Evolutionary conservation across 2,888 invertebrate genomes (phyloP), one percentile per base, ranked within the genome.

Genomic region (Lochmaea crataegi): DNA sequence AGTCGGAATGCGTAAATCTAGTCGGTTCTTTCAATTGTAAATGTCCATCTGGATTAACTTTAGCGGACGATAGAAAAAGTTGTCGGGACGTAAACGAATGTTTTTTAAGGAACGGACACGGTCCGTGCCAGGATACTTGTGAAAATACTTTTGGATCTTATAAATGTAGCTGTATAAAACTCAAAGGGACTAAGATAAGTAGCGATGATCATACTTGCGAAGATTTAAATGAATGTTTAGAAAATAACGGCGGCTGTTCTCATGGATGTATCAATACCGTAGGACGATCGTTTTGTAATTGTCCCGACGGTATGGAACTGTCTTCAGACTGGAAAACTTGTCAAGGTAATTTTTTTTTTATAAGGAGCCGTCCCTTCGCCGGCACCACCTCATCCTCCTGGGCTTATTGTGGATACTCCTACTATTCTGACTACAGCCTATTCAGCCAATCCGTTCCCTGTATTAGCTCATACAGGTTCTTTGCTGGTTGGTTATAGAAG

Each of bases 111-210:
- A 91, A 91, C 83, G 92, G 91, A 1, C 91, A 91, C 82, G 92
- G 91, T 7, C 91, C 91, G 14, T 92, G 92, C 82, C 90, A 92
- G 83, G 91, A 91, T 79, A 87, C 86, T 57, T 92, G 92, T 83
- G 83, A 84, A 75, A 92, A 92, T 83, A 87, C 87, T 53, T 86
- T 88, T 80, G 91, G 91, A 53, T 87, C 89, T 75, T 92, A 90
- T 85, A 84, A 84, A 76, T 92, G 92, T 82, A 87, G 88, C 71
- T 92, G 92, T 81, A 86, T 86, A 71, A 86, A 87, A 76, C 85
- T 90, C 56, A 88, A 89, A n/a, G 91, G 91, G 72, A 91, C 91
- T 72, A 87, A 86, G 80, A 86, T 92, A 79, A 86, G 87, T 60
- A 76, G 83, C 38, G 90, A 92, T 86, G 88, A 88, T 81, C 90